Percentiles rank a stretch among this genome's conserved stretches.
phyloP scores from a whole-genome alignment of 2,113 vertebrate genomes.

The Vireo altiloquus region DNA sequence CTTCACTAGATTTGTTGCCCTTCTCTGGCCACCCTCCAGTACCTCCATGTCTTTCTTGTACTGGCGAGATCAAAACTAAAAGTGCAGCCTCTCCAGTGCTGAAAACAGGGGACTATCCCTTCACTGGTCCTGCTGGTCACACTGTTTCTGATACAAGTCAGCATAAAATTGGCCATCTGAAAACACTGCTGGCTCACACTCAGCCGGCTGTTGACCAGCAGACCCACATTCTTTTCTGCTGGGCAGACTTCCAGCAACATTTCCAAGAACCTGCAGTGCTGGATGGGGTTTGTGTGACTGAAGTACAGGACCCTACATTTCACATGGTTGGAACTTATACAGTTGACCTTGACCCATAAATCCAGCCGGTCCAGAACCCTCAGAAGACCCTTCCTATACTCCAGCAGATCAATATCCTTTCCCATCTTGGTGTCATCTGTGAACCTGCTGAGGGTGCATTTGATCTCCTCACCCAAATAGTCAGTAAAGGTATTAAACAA shows the following conservation, averaged over 20 bases:
- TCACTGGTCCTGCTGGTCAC: neutral
- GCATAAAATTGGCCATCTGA: neutral
- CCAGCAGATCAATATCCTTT: neutral
- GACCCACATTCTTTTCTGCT: neutral
- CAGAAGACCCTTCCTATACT: neutral
- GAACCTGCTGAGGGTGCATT: neutral
- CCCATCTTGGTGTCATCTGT: neutral
- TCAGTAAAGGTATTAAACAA: neutral
- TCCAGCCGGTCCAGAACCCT: neutral
- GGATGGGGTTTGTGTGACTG: too few relatives aligned
- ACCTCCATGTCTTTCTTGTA: neutral
- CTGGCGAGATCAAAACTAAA: neutral
- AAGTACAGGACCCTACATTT: neutral
- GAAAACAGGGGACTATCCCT: neutral
- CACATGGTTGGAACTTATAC: neutral
- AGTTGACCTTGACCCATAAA: neutral
- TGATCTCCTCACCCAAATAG: neutral
- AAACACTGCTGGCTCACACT: neutral
- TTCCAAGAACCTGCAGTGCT: neutral
- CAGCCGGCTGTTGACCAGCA: neutral
- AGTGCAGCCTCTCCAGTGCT: neutral
- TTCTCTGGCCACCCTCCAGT: neutral
- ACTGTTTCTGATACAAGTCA: neutral
- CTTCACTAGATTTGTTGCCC: neutral
- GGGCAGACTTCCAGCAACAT: neutral